Evolutionary conservation across 2,797 vertebrate species (phyloP).

Genomic region (Lepilemur septentrionalis): DNA sequence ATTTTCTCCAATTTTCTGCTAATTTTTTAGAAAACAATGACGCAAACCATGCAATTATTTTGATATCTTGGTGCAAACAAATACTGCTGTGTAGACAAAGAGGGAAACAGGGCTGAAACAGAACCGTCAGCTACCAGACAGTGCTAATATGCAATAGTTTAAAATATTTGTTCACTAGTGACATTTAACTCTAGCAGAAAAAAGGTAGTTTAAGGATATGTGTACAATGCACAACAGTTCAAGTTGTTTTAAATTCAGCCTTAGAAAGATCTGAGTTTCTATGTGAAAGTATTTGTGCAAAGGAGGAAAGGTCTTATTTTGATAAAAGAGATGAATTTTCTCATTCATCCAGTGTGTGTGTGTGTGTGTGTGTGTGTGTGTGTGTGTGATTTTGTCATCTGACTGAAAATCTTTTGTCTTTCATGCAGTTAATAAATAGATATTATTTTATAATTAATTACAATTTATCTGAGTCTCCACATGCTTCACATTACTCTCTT

Average conservation of each 20-base stretch:
- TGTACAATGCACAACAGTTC: background rate
- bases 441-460: slow-evolving; percentile 51
- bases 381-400: background rate
- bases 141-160: background rate
- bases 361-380: background rate
- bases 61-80: slow-evolving; percentile 46
- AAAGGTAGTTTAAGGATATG: background rate
- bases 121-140: background rate
- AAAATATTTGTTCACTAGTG: background rate
- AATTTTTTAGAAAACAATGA: slow-evolving; percentile 69
- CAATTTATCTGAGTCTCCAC: background rate
- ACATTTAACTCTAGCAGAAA: background rate
- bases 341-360: background rate
- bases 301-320: background rate
- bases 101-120: background rate
- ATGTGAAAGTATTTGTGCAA: background rate
- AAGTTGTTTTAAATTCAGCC: background rate
- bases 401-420: slow-evolving; percentile 15
- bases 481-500: background rate
- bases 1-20: slow-evolving; percentile 69
- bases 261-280: background rate
- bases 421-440: slow-evolving; percentile 44
- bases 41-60: slow-evolving; percentile 69
- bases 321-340: background rate
- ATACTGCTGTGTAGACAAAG: slow-evolving; percentile 44